These are phyloP conservation scores for Ceratina japonica DNA, from an alignment of 1,140 invertebrate species.

Conservation along the genomic window DNA sequence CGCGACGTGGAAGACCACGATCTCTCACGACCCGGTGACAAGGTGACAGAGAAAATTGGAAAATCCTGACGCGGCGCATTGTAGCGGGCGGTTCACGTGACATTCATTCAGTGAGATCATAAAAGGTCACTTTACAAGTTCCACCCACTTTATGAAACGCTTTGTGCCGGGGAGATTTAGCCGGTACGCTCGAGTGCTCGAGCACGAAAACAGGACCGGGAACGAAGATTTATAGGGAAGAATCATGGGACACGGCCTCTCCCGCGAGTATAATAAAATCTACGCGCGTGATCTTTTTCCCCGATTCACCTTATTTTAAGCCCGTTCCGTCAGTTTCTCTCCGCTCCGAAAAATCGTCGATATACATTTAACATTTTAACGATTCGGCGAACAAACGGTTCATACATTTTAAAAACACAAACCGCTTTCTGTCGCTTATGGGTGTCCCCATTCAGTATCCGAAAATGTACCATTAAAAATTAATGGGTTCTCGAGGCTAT, in stretches of 20 bases:
- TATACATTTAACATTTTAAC: background rate
- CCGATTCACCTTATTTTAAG: slow-evolving; percentile 57
- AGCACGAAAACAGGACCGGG: slow-evolving; percentile 68
- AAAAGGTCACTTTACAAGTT: slow-evolving; percentile 74
- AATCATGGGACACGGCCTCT: slow-evolving; percentile 34
- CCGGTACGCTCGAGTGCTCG: slow-evolving; percentile 66
- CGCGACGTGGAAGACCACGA: background rate
- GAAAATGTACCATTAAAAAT: slow-evolving; percentile 34
- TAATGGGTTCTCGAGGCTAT: slow-evolving; percentile 27
- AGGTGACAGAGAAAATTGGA: slow-evolving; percentile 56
- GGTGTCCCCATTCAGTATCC: background rate
- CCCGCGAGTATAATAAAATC: slow-evolving; percentile 44
- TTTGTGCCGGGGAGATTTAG: slow-evolving; percentile 69
- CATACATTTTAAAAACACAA: slow-evolving; percentile 17
- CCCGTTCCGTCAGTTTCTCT: slow-evolving; percentile 34
- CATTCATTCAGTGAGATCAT: slow-evolving; percentile 64
- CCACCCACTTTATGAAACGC: slow-evolving; percentile 70
- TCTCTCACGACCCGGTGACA: slow-evolving; percentile 27
- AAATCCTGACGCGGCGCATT: slow-evolving; percentile 49
- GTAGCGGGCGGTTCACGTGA: slow-evolving; percentile 58
- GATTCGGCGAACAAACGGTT: background rate
- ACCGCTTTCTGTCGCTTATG: background rate
- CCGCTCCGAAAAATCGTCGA: background rate
- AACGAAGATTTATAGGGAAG: slow-evolving; percentile 67
- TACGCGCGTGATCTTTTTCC: slow-evolving; percentile 47